Percentiles rank a stretch among this genome's conserved stretches.
Evolutionary conservation across 2,113 vertebrate genomes (phyloP).

Genomic region (zebrafish (Danio rerio)): GRCz12tu NC_133183.1:54815501-54816000

Average conservation of each 20-base stretch:
- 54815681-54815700: background rate
- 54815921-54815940: background rate
- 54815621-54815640: no score
- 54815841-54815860: slow-evolving; percentile 1
- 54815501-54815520: no score
- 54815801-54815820: background rate
- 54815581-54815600: no score
- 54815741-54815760: slow-evolving; percentile 1
- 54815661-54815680: no score
- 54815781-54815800: background rate
- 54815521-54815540: no score
- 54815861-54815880: background rate
- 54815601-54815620: no score
- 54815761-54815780: background rate
- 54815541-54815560: no score
- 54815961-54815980: background rate
- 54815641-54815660: no score
- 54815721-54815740: background rate
- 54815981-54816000: background rate
- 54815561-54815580: no score
- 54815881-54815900: slow-evolving; percentile 1
- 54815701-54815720: background rate
- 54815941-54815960: slow-evolving; percentile 13
- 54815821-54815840: slow-evolving; percentile 1
- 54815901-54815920: background rate